These are phyloP conservation scores for Apomyelois bistriatella DNA, from an alignment of 2,888 invertebrate genomes.

Conservation along the genomic window DNA sequence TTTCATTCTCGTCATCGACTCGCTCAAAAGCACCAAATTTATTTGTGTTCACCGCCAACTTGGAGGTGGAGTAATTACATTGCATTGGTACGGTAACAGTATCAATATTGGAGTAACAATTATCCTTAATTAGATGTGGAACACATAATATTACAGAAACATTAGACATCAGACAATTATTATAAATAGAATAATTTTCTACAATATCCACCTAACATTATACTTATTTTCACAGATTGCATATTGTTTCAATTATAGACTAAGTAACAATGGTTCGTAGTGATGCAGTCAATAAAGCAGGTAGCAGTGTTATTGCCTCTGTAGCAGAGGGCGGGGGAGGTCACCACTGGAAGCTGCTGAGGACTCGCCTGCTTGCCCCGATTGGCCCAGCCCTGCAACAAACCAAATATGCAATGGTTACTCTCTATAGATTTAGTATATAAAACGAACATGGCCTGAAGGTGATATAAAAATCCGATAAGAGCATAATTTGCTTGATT, in stretches of 20 bases:
- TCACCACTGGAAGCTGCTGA: conserved; percentile 79
- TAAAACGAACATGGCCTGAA: no score
- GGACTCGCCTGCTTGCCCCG: conserved; percentile 82
- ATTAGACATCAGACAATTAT: conserved; percentile 79
- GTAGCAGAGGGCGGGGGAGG: conserved; percentile 76
- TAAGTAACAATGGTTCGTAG: conserved; percentile 82
- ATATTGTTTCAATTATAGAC: conserved; percentile 82
- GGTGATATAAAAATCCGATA: no score
- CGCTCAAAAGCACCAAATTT: conserved; percentile 80
- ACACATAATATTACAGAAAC: conserved; percentile 83
- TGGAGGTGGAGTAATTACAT: conserved; percentile 82
- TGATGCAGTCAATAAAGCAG: conserved; percentile 83
- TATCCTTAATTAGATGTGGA: conserved; percentile 82
- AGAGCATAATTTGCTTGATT: no score
- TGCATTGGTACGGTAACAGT: conserved; percentile 82
- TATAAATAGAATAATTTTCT: conserved; percentile 82
- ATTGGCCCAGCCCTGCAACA: conserved; percentile 82
- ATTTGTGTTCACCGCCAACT: conserved; percentile 80
- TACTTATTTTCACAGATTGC: conserved; percentile 85
- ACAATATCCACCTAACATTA: conserved; percentile 79
- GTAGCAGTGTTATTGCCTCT: conserved; percentile 79
- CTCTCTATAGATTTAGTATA: no score
- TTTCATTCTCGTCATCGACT: conserved; percentile 76
- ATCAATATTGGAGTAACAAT: conserved; percentile 79
- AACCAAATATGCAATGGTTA: conserved; percentile 21